Percentiles rank a stretch among this genome's conserved stretches.
phyloP scores from a whole-genome alignment of 2,797 vertebrate genomes.

The Centropyge bicolor region DNA sequence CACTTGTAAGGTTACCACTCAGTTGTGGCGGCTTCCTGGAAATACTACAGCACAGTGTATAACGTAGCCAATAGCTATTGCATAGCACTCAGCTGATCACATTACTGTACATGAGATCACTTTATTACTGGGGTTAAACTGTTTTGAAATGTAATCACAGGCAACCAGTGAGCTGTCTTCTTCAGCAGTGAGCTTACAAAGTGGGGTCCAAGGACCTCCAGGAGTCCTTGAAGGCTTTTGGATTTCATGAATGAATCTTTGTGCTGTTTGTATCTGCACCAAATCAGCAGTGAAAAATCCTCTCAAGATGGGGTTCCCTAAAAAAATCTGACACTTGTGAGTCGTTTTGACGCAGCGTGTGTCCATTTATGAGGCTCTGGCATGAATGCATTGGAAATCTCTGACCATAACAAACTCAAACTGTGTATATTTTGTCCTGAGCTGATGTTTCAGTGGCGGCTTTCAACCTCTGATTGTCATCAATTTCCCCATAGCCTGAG shows the following conservation, averaged over 20 bases:
- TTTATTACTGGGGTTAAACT: not conserved
- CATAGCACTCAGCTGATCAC: conserved; percentile 26
- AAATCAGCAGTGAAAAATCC: not conserved
- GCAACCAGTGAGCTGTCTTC: conserved; percentile 4
- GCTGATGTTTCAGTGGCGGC: conserved; percentile 8
- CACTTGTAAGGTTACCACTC: not conserved
- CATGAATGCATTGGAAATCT: not conserved
- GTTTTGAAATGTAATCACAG: not conserved
- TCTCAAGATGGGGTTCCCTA: not conserved
- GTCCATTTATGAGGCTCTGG: conserved; percentile 1
- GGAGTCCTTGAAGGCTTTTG: conserved; percentile 67
- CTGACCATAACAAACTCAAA: not conserved
- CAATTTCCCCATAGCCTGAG: conserved; percentile 17
- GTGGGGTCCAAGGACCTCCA: conserved; percentile 63
- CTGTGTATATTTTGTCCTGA: not conserved
- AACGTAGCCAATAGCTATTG: not conserved
- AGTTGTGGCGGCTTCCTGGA: conserved; percentile 53
- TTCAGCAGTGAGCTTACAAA: conserved; percentile 21
- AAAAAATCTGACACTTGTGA: not conserved
- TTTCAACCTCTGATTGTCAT: conserved; percentile 22
- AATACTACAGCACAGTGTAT: conserved; percentile 7
- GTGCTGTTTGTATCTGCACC: not conserved
- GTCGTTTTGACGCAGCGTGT: conserved; percentile 18
- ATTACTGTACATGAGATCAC: not conserved
- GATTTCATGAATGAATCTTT: not conserved